Conservation (phyloP, 1,140 invertebrate genomes). For the Leptopilina boulardi region DNA sequence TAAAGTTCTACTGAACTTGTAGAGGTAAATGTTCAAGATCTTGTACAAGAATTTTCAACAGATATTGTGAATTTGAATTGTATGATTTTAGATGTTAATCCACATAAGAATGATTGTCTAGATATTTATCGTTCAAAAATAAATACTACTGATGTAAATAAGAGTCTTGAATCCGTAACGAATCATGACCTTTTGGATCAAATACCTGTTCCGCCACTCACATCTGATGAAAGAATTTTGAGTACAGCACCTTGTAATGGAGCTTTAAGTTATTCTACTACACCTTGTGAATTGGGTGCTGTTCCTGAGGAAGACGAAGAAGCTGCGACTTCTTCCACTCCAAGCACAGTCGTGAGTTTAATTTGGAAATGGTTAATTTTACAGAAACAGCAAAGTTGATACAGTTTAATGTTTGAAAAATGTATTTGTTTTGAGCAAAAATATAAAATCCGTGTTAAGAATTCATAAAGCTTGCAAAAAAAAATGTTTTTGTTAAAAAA, state of each 20-base stretch:
- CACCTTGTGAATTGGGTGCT: constrained; percentile 73
- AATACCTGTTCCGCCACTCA: constrained; percentile 59
- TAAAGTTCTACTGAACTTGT: too few species aligned
- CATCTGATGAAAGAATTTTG: constrained; percentile 61
- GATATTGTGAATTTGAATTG: neutral
- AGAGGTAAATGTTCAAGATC: too few species aligned
- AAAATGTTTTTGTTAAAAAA: too few species aligned
- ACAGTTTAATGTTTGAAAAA: too few species aligned
- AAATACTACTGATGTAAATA: neutral
- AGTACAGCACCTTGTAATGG: constrained; percentile 59
- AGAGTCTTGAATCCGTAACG: constrained; percentile 47
- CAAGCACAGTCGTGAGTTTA: constrained; percentile 75
- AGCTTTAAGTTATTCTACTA: constrained; percentile 56
- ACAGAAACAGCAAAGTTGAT: constrained; percentile 26
- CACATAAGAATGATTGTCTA: constrained; percentile 48
- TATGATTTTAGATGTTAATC: constrained; percentile 50
- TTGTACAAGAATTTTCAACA: too few species aligned
- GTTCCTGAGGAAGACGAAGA: constrained; percentile 82
- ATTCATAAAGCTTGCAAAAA: too few species aligned
- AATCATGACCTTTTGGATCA: constrained; percentile 62
- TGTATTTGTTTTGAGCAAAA: too few species aligned
- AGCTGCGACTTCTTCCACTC: constrained; percentile 79
- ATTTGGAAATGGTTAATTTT: too few species aligned
- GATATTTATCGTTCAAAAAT: neutral
- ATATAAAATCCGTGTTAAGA: too few species aligned